Evolutionary conservation across 1,140 invertebrate genomes (phyloP).

Genomic region (Vanessa atalanta): DNA sequence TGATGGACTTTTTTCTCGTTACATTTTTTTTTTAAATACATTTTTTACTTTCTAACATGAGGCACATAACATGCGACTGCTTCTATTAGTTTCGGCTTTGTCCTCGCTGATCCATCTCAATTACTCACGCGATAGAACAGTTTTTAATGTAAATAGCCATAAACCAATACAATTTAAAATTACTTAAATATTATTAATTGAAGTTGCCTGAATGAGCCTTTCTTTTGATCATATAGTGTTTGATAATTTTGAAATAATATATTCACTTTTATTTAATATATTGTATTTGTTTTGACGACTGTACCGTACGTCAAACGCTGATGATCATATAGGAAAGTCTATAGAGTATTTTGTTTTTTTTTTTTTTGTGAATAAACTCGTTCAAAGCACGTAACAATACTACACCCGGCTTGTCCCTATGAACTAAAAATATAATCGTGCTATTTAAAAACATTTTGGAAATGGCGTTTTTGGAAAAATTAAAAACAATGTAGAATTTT

Average conservation of each 20-base stretch:
- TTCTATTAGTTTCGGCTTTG: too few relatives aligned
- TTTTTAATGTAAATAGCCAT: too few relatives aligned
- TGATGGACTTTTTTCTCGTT: too few relatives aligned
- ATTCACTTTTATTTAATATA: too few relatives aligned
- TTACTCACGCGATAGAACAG: too few relatives aligned
- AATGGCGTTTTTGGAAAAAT: background rate
- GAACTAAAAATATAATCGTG: constrained; percentile 11
- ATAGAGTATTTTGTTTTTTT: background rate
- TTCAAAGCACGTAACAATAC: constrained; percentile 12
- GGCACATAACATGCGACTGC: too few relatives aligned
- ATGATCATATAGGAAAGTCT: background rate
- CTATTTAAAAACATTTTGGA: constrained; percentile 16
- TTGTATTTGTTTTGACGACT: too few relatives aligned
- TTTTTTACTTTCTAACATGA: too few relatives aligned
- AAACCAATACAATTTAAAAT: too few relatives aligned
- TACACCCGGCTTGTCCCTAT: constrained; percentile 7
- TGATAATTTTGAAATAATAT: background rate
- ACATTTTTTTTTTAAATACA: too few relatives aligned
- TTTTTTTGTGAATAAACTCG: constrained; percentile 19
- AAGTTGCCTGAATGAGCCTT: background rate
- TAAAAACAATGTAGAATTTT: background rate
- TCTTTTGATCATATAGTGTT: background rate
- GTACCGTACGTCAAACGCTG: background rate
- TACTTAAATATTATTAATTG: background rate
- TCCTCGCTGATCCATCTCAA: too few relatives aligned